phyloP scores from a whole-genome alignment of 2,888 invertebrate genomes.

The Eristalinus aeneus region DNA sequence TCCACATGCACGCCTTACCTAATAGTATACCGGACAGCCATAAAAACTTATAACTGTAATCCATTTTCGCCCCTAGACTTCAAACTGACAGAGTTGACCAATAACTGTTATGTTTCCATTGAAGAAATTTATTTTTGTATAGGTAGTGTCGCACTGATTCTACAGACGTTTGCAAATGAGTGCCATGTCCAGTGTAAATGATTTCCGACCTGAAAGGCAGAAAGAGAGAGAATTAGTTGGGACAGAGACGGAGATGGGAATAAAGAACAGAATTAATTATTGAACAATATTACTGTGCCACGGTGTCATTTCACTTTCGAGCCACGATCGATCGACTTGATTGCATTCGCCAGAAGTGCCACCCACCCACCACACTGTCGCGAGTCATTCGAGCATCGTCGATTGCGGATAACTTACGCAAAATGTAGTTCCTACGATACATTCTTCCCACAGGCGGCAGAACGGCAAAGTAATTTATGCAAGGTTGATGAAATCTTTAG shows the following conservation, averaged over 20 bases:
- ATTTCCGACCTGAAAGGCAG: slow-evolving; percentile 32
- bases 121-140: slow-evolving; percentile 65
- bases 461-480: slow-evolving; percentile 43
- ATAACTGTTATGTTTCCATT: slow-evolving; percentile 72
- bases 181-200: slow-evolving; percentile 62
- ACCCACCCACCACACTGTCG: slow-evolving; percentile 41
- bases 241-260: slow-evolving; percentile 14
- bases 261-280: slow-evolving; percentile 45
- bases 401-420: slow-evolving; percentile 61
- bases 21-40: slow-evolving; percentile 79
- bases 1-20: slow-evolving; percentile 73
- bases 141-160: slow-evolving; percentile 48
- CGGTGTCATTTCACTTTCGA: slow-evolving; percentile 67
- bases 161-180: slow-evolving; percentile 63
- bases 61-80: slow-evolving; percentile 77
- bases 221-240: background rate
- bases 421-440: slow-evolving; percentile 58
- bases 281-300: slow-evolving; percentile 45
- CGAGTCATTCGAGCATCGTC: slow-evolving; percentile 33
- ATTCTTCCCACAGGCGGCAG: slow-evolving; percentile 53
- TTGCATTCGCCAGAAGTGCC: slow-evolving; percentile 1
- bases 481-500: slow-evolving; percentile 61
- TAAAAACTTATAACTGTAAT: slow-evolving; percentile 79
- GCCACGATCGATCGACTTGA: slow-evolving; percentile 19
- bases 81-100: slow-evolving; percentile 67